A percentile compares a stretch with the other conserved stretches of the same genome.
Conservation (phyloP, 2,888 invertebrate species). For the Ommatoiulus sabulosus region DNA sequence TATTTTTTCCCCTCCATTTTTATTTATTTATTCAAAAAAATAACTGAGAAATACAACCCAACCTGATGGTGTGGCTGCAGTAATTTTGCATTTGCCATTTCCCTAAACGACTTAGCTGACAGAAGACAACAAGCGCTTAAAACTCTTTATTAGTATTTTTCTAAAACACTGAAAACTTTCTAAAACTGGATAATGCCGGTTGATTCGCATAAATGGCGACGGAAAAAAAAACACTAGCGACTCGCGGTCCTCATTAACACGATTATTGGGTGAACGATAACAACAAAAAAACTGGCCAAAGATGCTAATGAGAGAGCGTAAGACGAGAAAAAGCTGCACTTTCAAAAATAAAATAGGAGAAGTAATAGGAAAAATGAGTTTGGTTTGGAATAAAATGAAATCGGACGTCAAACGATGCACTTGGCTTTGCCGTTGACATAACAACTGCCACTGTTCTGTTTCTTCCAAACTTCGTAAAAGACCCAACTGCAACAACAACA, state of each 20-base stretch:
- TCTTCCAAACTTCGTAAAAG: conserved; percentile 78
- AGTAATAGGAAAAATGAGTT: not conserved
- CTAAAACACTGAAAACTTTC: not conserved
- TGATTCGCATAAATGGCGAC: too few relatives aligned
- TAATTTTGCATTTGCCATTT: too few relatives aligned
- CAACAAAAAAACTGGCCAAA: not conserved
- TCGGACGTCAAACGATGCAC: not conserved
- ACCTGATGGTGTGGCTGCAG: too few relatives aligned
- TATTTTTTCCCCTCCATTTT: too few relatives aligned
- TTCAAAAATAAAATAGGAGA: not conserved
- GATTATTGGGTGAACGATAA: not conserved
- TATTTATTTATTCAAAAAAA: too few relatives aligned
- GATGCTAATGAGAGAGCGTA: not conserved
- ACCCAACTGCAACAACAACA: conserved; percentile 75
- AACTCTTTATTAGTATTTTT: not conserved
- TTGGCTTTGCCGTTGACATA: not conserved
- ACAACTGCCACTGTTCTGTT: not conserved
- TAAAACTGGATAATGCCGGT: not conserved
- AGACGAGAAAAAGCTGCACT: not conserved
- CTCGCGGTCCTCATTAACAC: not conserved
- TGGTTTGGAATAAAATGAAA: not conserved
- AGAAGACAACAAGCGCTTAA: not conserved
- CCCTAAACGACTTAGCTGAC: too few relatives aligned
- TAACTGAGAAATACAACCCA: too few relatives aligned
- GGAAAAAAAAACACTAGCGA: too few relatives aligned